These are phyloP conservation scores for Sarcoramphus papa DNA, from an alignment of 2,797 vertebrate genomes.

Conservation along the genomic window DNA sequence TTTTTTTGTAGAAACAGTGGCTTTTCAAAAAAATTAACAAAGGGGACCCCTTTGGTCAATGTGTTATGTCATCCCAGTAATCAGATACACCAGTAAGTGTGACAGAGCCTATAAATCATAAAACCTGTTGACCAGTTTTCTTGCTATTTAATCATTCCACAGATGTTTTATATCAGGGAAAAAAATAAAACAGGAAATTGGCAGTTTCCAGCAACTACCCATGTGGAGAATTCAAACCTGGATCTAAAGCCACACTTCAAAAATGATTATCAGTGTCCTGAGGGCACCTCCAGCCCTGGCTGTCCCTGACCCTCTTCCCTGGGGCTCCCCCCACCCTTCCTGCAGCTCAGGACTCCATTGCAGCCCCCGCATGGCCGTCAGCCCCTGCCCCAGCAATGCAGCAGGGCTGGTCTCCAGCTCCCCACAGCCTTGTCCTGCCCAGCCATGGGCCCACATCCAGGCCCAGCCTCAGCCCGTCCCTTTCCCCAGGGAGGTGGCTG, in stretches of 20 bases:
- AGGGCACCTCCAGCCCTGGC: neutral
- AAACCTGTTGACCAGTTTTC: neutral
- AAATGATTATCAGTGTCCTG: neutral
- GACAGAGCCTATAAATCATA: neutral
- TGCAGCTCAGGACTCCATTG: neutral
- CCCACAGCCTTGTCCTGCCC: neutral
- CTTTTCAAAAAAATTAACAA: neutral
- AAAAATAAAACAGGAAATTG: neutral
- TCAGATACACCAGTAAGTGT: neutral
- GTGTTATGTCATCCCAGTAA: neutral
- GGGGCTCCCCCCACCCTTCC: neutral
- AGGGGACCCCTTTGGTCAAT: neutral
- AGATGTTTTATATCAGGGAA: neutral
- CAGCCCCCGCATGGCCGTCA: neutral
- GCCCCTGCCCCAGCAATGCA: neutral
- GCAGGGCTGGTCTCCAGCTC: neutral
- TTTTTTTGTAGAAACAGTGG: neutral
- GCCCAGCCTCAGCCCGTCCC: neutral
- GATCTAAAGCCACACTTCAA: neutral
- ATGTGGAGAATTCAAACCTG: neutral
- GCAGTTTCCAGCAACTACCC: neutral
- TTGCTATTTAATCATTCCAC: neutral
- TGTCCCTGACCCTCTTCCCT: neutral
- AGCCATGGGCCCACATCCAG: too few relatives aligned
- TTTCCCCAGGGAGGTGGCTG: neutral